Percentiles rank a stretch among this genome's conserved stretches.
Conservation (phyloP, 2,888 invertebrate species). For the Acrobasis repandana region DNA sequence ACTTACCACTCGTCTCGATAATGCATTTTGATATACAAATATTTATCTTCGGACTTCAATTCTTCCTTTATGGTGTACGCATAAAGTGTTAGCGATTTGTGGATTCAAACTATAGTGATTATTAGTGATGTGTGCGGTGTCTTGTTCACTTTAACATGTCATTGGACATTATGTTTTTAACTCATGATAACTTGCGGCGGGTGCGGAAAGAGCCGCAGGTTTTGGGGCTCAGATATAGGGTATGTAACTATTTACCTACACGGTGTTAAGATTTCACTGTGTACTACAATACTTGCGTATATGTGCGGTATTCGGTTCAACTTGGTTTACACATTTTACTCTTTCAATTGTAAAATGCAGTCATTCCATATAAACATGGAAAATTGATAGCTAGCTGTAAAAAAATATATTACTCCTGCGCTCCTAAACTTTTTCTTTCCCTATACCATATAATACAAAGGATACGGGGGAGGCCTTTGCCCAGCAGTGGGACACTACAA, state of each 20-base stretch:
- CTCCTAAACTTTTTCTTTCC: no score
- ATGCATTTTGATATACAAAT: constrained; percentile 79
- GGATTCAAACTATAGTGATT: constrained; percentile 50
- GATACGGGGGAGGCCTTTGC: no score
- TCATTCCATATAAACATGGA: no score
- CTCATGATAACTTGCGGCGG: constrained; percentile 76
- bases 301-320: no score
- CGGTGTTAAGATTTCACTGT: no score
- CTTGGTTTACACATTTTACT: no score
- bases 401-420: no score
- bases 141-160: constrained; percentile 55
- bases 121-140: constrained; percentile 40
- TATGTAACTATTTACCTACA: constrained; percentile 42
- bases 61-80: constrained; percentile 55
- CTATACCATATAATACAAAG: no score
- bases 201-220: constrained; percentile 76
- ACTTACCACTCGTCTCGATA: constrained; percentile 51
- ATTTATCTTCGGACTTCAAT: constrained; percentile 49
- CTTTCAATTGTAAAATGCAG: no score
- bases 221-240: constrained; percentile 77
- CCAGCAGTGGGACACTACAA: no score
- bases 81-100: constrained; percentile 53
- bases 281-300: no score
- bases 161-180: constrained; percentile 80
- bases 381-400: no score